Base-by-base conservation (phyloP, 2,797 vertebrate genomes). In the Enteromius viviparus region DNA sequence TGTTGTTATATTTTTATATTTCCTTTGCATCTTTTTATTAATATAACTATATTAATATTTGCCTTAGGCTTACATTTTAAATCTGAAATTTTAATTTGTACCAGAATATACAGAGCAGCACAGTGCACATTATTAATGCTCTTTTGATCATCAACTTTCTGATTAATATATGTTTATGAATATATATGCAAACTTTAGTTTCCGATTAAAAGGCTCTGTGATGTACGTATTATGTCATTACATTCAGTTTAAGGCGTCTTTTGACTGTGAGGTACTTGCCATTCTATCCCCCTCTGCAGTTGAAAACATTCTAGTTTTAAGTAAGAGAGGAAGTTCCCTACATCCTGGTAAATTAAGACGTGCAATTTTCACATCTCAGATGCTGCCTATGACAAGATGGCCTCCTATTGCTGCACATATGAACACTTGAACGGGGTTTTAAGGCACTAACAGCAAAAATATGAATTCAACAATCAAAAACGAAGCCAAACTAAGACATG, bases 201-300 rank as follows among this genome's bases (percentile, higher is more conserved):
- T 68, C 2, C 1, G 19, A 62, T 47, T 51, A 34, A 26, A 60
- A 15, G 21, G 55, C 53, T 72, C 12, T 37, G 69, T 66, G 19
- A 6, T 69, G 53, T 26, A 26, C 26, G 26, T 53, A 68, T 51
- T 45, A 75, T 14, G 34, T 78, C 29, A 78, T 85, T 69, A 5
- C 49, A 66, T 71, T 55, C 74, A 72, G 64, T 77, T 66, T 7
- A n/a, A 78, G 78, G 78, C 32, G 76, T 79, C 55, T 55, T 86
- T 62, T 87, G 82, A 83, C 77, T 86, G 75, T 86, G 84, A 85
- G 79, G 84, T 89, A 83, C 87, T 83, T 87, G 84, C 80, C 81
- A 87, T 83, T 85, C 77, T 55, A 85, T 84, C 72, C 62, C 80
- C 64, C 82, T 82, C 71, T 85, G 81, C 79, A 65, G 49, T 78